phyloP scores from a whole-genome alignment of 2,888 invertebrate genomes.

The Caenorhabditis sp. region DNA sequence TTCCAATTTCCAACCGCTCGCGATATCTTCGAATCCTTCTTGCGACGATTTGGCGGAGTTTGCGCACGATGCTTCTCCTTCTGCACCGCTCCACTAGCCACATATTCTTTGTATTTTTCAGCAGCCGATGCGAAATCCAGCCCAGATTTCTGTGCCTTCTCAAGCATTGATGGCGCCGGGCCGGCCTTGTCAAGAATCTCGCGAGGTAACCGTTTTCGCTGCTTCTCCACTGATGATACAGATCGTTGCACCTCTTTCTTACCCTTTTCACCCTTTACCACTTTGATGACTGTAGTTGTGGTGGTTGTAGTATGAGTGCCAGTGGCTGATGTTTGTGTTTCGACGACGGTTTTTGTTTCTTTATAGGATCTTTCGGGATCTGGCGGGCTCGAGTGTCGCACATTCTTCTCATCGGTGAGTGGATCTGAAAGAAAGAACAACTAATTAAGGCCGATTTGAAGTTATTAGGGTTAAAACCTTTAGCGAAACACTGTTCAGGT shows the following conservation, averaged over 20 bases:
- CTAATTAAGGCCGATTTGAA: no score
- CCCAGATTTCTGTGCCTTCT: constrained; percentile 47
- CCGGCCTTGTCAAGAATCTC: constrained; percentile 47
- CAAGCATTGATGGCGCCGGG: constrained; percentile 46
- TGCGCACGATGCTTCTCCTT: constrained; percentile 57
- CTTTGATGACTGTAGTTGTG: constrained; percentile 23
- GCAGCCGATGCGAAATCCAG: constrained; percentile 55
- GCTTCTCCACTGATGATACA: constrained; percentile 21
- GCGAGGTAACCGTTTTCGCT: constrained; percentile 33
- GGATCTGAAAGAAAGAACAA: background rate
- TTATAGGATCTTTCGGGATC: constrained; percentile 33
- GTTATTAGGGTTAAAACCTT: no score
- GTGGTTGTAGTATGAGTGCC: constrained; percentile 22
- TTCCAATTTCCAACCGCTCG: constrained; percentile 63
- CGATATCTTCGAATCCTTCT: constrained; percentile 37
- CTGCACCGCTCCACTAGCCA: constrained; percentile 56
- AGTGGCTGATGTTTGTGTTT: constrained; percentile 6
- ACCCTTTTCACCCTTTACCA: constrained; percentile 34
- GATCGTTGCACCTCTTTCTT: constrained; percentile 37
- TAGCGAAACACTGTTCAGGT: no score
- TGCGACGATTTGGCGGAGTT: constrained; percentile 58
- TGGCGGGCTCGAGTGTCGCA: constrained; percentile 32
- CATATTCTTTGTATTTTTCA: constrained; percentile 59
- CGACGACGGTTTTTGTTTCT: constrained; percentile 23
- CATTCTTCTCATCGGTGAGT: constrained; percentile 11